Conservation (phyloP, 2,797 vertebrate genomes). For the Aselliscus stoliczkanus region DNA sequence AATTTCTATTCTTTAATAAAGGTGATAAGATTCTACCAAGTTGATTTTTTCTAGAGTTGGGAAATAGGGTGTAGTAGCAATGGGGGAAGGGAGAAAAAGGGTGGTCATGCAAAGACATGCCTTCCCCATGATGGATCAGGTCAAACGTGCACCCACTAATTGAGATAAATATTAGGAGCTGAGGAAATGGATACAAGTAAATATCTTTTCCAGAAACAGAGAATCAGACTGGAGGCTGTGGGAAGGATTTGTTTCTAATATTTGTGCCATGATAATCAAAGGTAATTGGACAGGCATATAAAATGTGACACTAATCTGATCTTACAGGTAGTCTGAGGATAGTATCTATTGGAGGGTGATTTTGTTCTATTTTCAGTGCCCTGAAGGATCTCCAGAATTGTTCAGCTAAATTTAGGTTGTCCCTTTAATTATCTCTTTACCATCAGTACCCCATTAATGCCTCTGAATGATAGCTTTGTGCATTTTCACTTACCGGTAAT, state of each 20-base stretch:
- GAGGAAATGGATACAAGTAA: not conserved
- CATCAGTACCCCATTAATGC: not conserved
- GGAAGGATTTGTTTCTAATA: not conserved
- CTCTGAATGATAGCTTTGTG: constrained; percentile 56
- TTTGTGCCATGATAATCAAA: not conserved
- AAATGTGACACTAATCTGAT: not conserved
- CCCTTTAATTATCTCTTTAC: constrained; percentile 54
- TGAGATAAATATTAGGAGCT: not conserved
- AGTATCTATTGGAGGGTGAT: not conserved
- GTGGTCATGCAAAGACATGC: not conserved
- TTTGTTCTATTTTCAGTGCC: constrained; percentile 15
- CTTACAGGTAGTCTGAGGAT: not conserved
- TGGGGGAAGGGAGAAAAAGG: not conserved
- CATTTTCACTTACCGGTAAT: constrained; percentile 63
- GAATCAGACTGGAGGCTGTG: not conserved
- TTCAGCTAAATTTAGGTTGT: constrained; percentile 34
- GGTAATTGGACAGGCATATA: not conserved
- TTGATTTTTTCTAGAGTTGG: not conserved
- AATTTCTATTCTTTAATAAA: not conserved
- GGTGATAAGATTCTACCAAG: not conserved
- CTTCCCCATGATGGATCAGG: not conserved
- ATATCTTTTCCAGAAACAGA: not conserved
- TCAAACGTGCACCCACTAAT: not conserved
- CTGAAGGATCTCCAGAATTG: constrained; percentile 23
- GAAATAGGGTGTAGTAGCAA: not conserved